Conservation (phyloP, 2,797 vertebrate species). For the Geotrypetes seraphini region DNA sequence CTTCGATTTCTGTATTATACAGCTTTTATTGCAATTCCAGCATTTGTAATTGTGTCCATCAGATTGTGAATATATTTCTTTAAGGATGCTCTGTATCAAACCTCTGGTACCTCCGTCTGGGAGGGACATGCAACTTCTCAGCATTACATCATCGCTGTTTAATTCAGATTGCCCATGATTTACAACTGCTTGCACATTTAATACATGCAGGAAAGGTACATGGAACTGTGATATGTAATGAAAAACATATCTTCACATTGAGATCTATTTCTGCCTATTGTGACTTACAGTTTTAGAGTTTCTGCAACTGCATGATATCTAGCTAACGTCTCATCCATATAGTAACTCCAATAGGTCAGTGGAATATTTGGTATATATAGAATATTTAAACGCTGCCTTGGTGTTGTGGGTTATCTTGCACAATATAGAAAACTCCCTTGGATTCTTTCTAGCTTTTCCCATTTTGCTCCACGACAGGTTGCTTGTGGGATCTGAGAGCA, state of each 20-base stretch:
- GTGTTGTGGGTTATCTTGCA: no score
- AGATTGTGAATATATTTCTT: slow-evolving; percentile 67
- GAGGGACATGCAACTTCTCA: slow-evolving; percentile 57
- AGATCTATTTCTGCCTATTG: slow-evolving; percentile 29
- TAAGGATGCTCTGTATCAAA: slow-evolving; percentile 56
- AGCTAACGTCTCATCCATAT: slow-evolving; percentile 28
- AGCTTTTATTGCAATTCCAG: slow-evolving; percentile 47
- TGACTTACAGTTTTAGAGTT: slow-evolving; percentile 39
- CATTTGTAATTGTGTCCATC: slow-evolving; percentile 50
- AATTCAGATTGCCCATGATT: slow-evolving; percentile 40
- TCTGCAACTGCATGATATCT: slow-evolving; percentile 39
- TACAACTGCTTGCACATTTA: slow-evolving; percentile 29
- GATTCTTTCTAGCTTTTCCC: neutral
- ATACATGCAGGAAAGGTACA: slow-evolving; percentile 22
- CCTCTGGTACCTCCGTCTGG: slow-evolving; percentile 40
- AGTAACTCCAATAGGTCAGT: slow-evolving; percentile 56
- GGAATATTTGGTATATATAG: slow-evolving; percentile 35
- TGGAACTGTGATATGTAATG: slow-evolving; percentile 18
- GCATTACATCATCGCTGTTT: slow-evolving; percentile 41
- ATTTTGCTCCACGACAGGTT: neutral
- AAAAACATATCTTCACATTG: slow-evolving; percentile 14
- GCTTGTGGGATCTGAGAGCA: slow-evolving; percentile 4
- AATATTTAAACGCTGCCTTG: no score
- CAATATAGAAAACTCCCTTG: no score
- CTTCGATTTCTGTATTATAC: slow-evolving; percentile 41